Percentiles rank a stretch among this genome's conserved stretches.
These are phyloP conservation scores for Acrobasis suavella DNA, from an alignment of 2,888 invertebrate species.

Conservation along the genomic window DNA sequence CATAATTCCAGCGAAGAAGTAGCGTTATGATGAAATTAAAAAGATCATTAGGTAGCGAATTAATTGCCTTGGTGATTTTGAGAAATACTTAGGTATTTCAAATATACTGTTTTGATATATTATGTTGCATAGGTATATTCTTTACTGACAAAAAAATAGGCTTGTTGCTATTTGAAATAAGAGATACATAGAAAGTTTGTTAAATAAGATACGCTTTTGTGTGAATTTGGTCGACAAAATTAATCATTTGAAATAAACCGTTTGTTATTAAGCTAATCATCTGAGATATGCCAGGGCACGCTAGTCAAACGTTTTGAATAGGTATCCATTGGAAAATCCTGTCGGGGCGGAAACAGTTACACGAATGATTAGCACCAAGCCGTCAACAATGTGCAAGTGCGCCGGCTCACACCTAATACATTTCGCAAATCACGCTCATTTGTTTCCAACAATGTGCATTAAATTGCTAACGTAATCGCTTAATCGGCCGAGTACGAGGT, in stretches of 20 bases:
- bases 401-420: conserved; percentile 33
- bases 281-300: background rate
- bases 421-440: conserved; percentile 47
- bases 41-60: background rate
- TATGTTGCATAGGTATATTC: no score
- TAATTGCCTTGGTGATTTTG: background rate
- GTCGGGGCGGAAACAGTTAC: conserved; percentile 17
- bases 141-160: no score
- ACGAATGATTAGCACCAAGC: conserved; percentile 10
- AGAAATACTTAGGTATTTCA: background rate
- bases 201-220: no score
- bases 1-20: background rate
- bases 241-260: background rate
- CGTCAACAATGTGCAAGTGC: background rate
- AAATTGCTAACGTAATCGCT: conserved; percentile 44
- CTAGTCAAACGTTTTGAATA: background rate
- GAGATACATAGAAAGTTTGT: no score
- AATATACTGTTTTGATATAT: background rate
- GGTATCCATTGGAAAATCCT: background rate
- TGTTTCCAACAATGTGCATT: conserved; percentile 42
- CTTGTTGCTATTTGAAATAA: no score
- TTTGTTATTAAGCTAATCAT: background rate
- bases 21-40: conserved; percentile 8
- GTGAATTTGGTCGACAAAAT: background rate
- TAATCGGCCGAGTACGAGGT: conserved; percentile 40